Conservation (phyloP, 1,140 invertebrate species). For the Drosophila navojoa region DNA sequence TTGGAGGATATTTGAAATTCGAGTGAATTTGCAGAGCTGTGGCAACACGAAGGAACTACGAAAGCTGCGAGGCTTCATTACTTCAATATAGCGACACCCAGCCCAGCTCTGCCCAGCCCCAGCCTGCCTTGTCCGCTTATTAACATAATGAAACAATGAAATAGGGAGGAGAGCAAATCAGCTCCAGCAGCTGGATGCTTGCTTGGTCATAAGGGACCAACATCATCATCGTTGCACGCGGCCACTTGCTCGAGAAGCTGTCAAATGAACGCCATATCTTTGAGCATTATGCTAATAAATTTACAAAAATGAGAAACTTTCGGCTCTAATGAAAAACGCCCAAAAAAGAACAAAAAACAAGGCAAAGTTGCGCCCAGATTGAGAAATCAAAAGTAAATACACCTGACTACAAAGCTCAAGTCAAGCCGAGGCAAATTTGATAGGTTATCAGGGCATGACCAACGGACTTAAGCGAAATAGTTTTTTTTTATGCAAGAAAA, state of each 20-base stretch:
- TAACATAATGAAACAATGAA: constrained; percentile 77
- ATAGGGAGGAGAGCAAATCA: constrained; percentile 7
- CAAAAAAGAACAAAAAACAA: not conserved
- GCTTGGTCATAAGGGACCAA: constrained; percentile 33
- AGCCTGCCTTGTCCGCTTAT: constrained; percentile 52
- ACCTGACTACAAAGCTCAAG: constrained; percentile 28
- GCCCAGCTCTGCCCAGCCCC: constrained; percentile 27
- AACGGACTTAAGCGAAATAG: not conserved
- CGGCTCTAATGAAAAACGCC: constrained; percentile 13
- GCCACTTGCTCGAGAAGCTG: constrained; percentile 58
- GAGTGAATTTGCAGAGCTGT: constrained; percentile 35
- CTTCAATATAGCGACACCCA: constrained; percentile 32
- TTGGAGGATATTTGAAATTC: constrained; percentile 65
- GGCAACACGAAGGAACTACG: not conserved
- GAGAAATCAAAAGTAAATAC: constrained; percentile 38
- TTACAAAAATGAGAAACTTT: constrained; percentile 30
- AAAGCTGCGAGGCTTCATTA: constrained; percentile 43
- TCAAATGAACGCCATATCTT: constrained; percentile 79
- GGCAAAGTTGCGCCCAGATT: constrained; percentile 23
- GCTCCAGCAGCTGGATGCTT: constrained; percentile 4
- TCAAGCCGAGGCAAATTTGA: not conserved
- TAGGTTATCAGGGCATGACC: constrained; percentile 21
- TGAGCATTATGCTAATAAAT: constrained; percentile 80
- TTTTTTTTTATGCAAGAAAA: not conserved
- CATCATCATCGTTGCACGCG: constrained; percentile 25